Evolutionary conservation across 2,888 invertebrate species (phyloP), one percentile per base, ranked within the genome.

Genomic region (Agonopterix subpropinquella): DNA sequence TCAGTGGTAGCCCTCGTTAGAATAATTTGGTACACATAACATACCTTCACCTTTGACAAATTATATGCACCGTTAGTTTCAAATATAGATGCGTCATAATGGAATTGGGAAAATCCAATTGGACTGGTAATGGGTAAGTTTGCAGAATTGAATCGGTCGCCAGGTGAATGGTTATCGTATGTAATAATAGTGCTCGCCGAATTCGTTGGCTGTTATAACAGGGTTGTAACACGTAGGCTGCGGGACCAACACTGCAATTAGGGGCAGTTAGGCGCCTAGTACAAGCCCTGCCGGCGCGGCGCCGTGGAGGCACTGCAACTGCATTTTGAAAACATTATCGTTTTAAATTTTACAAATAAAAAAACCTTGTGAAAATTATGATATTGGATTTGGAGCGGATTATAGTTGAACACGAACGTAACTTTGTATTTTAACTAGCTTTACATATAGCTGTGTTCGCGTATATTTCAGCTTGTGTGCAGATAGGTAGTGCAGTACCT

Each of bases 41-140:
- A n/a, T n/a, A n/a, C n/a, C 28, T 4, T 28, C 28, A 28, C 28
- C 28, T 28, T 28, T 28, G 28, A 28, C 28, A 28, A 28, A 28
- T 28, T 28, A 28, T 28, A 28, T 28, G 28, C 28, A 28, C 28
- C 28, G 28, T 28, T 28, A 28, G 28, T 28, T 28, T 28, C 28
- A 28, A 28, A 28, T 28, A 4, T 28, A 28, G 28, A 45, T 15
- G 37, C 15, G 36, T 45, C 45, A 54, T 57, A 54, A 72, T 67
- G 66, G 63, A 75, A 77, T 76, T 74, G 75, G 79, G 76, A 67
- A 77, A 80, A 76, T 69, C 77, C 77, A 78, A 77, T 77, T 73
- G 74, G 70, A 68, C 57, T 67, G 59, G 70, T 66, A 53, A 56
- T 13, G 59, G 57, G 61, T 70, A 72, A 70, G 67, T 69, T 72